Conservation (phyloP, 2,797 vertebrate species). For the Dendrocincla tyrannina region DNA sequence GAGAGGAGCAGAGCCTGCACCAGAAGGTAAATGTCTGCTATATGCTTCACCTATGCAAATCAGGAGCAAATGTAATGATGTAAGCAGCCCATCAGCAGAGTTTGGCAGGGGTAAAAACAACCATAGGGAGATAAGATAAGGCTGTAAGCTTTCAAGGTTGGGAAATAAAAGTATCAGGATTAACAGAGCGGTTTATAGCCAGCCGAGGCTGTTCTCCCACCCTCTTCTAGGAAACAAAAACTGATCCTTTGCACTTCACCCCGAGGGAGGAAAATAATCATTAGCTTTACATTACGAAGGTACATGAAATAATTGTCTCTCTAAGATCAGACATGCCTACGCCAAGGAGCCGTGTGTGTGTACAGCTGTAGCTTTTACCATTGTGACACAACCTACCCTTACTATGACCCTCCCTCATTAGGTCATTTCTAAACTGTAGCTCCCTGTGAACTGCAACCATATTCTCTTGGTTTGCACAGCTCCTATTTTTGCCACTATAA, state of each 20-base stretch:
- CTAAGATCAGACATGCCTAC: not conserved
- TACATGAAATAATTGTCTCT: not conserved
- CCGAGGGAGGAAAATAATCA: not conserved
- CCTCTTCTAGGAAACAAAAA: slow-evolving; percentile 13
- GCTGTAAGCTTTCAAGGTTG: slow-evolving; percentile 8
- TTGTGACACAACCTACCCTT: not conserved
- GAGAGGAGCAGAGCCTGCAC: not conserved
- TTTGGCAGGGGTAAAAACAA: slow-evolving; percentile 8
- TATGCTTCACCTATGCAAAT: not conserved
- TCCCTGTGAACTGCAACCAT: not conserved
- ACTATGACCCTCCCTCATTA: not conserved
- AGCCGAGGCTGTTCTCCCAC: not conserved
- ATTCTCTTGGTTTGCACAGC: not conserved
- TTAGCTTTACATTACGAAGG: slow-evolving; percentile 6
- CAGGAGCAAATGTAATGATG: not conserved
- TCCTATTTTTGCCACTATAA: not conserved
- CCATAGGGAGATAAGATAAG: slow-evolving; percentile 35
- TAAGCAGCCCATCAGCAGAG: not conserved
- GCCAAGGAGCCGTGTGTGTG: not conserved
- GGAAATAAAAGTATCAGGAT: slow-evolving; percentile 22
- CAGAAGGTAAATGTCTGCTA: not conserved
- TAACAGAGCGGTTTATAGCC: not conserved
- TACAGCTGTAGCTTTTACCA: not conserved
- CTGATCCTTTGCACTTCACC: not conserved
- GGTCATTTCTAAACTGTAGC: not conserved